Evolutionary conservation across 2,888 invertebrate species (phyloP), one percentile per base, ranked within the genome.

Genomic region (Rugalucina vietnamica): DNA sequence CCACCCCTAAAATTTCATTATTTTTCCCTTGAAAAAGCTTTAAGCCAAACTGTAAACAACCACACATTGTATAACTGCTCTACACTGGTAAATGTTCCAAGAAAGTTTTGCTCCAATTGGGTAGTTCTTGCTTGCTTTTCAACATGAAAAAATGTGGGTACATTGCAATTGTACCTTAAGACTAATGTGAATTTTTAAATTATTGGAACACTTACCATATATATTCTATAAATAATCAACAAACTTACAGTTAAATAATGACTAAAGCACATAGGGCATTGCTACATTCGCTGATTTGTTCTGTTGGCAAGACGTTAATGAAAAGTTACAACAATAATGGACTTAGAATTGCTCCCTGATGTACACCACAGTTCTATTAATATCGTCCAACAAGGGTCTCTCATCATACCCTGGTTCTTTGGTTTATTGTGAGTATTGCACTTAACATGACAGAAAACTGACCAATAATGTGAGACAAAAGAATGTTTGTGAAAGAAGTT

Each of bases 191-290:
- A n/a, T n/a, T n/a, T n/a, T n/a, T n/a, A n/a, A 21, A 18, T 34
- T 34, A 5, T 65, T 65, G 65, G 65, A 65, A 65, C 65, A 65
- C 21, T 65, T 34, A 65, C 65, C 21, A 1, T 4, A 65, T 65
- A 65, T 34, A 65, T 65, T 34, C 34, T 34, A 29, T 57, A 65
- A 65, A 65, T 65, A 65, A 65, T 65, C 65, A 65, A 65, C 65
- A 65, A 65, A 65, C 27, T 34, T 65, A 65, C 65, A 34, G 34
- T 65, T 65, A 65, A 65, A 65, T 65, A 65, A 65, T 65, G 65
- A 65, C 65, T 65, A 65, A 65, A 65, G 65, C 65, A 4, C 4
- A 34, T 32, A 34, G 29, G 24, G 34, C 32, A 65, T 24, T 65
- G 65, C 34, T 65, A 65, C 65, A 65, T 18, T 60, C 60, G 29